Evolutionary conservation across 1,140 invertebrate species (phyloP).

Genomic region (Lepidurus apus): DNA sequence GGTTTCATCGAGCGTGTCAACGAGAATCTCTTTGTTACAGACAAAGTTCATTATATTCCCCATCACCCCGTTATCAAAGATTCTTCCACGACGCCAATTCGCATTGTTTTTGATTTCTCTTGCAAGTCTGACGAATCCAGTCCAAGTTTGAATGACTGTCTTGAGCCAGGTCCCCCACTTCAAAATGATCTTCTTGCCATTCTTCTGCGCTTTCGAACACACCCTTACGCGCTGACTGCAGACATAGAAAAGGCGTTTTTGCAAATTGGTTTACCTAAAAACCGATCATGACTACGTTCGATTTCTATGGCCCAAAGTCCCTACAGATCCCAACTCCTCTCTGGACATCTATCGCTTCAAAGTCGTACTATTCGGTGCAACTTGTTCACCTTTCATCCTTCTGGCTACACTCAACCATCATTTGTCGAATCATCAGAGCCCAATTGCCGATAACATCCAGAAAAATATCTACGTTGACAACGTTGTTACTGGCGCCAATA

Average conservation of each 20-base stretch:
- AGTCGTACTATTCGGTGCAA: constrained; percentile 26
- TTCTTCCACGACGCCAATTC: not conserved
- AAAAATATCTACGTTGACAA: constrained; percentile 30
- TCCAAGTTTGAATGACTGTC: not conserved
- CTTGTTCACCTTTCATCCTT: constrained; percentile 24
- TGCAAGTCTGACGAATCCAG: not conserved
- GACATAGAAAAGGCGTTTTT: constrained; percentile 24
- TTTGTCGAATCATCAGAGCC: not conserved
- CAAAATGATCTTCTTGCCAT: not conserved
- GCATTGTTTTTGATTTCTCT: not conserved
- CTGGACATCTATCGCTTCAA: not conserved
- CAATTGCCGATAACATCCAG: not conserved
- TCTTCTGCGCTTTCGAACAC: not conserved
- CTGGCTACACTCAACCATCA: not conserved
- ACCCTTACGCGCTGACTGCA: not conserved
- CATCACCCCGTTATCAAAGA: not conserved
- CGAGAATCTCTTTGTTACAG: not conserved
- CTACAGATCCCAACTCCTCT: not conserved
- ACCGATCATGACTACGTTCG: constrained; percentile 22
- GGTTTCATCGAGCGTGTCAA: constrained; percentile 28
- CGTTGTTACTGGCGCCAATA: not conserved
- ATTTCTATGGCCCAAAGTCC: constrained; percentile 17
- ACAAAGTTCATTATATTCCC: not conserved
- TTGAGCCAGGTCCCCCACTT: not conserved
- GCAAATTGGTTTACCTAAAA: not conserved